Base-by-base conservation (phyloP, 2,797 vertebrate species). In the Falco peregrinus region DNA sequence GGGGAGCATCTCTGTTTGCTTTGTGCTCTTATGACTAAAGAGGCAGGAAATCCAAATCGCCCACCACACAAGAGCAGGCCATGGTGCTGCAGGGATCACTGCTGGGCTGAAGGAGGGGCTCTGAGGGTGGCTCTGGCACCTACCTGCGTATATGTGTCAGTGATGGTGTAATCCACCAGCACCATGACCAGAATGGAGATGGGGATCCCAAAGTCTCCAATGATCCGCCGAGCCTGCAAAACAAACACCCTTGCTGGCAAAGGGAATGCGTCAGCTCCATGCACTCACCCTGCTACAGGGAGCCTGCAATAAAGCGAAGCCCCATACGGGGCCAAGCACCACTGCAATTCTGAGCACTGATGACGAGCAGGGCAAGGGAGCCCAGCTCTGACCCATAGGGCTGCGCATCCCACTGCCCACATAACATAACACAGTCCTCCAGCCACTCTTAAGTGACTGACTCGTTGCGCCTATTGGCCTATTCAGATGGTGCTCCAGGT, bases 71-170 rank as follows among this genome's bases (percentile, higher is more conserved):
- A 84, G 60, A 76, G 31, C 50, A 82, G 37, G n/a, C 45, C 50
- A 24, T 3, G 4, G 51, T 60, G 61, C 70, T 13, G 8, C 84
- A 25, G 20, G 31, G 69, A 70, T n/a, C 12, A 3, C 31, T 48
- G 56, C n/a, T 39, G 81, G 26, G n/a, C 61, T 81, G 39, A n/a
- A 51, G 73, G 19, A 78, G 26, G 51, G 43, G 29, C 31, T 87
- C n/a, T 0, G 2, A 59, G 25, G 12, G 18, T 0, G 1, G 33
- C 1, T 7, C 56, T 80, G 75, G 48, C 6, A 5, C 98, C 65
- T 97, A 99, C 99, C 98, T 99, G 99, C 0, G 99, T 99, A 97
- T 99, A 99, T 4, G 99, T 99, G 92, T 99, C 99, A 50, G 99
- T 98, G 43, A 99, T 98, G 82, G 97, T 98, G 83, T 98, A 98